Conservation (phyloP, 2,888 invertebrate genomes). For the Noctuana brunneofusca region DNA sequence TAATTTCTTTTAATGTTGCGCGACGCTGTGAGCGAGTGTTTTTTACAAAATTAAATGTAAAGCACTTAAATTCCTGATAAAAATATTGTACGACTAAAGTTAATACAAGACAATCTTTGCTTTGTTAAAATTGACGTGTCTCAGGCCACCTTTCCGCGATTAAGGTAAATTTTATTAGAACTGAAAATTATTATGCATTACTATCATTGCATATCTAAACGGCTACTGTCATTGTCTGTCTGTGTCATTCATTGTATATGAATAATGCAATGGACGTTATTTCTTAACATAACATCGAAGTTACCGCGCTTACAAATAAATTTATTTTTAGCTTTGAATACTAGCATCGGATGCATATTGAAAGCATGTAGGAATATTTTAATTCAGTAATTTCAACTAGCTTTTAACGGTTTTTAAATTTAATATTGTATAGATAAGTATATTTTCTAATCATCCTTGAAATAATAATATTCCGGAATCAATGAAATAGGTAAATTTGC, state of each 20-base stretch:
- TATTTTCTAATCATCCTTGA: background rate
- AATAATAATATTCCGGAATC: background rate
- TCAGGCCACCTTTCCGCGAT: slow-evolving; percentile 11
- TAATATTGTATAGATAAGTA: background rate
- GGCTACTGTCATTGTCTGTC: slow-evolving; percentile 54
- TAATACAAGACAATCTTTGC: slow-evolving; percentile 13
- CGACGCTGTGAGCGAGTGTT: too few relatives aligned
- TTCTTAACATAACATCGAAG: slow-evolving; percentile 29
- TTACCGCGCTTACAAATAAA: slow-evolving; percentile 50
- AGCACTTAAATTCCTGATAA: too few relatives aligned
- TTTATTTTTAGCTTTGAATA: slow-evolving; percentile 30
- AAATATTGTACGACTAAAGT: background rate
- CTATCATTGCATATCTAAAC: slow-evolving; percentile 48
- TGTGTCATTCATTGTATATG: slow-evolving; percentile 46
- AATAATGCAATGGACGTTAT: slow-evolving; percentile 55
- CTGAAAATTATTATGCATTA: slow-evolving; percentile 53
- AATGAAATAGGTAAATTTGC: background rate
- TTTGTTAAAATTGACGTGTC: slow-evolving; percentile 19
- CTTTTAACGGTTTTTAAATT: background rate
- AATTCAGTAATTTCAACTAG: background rate
- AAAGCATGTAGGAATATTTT: background rate
- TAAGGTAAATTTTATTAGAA: slow-evolving; percentile 30
- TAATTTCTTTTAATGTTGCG: too few relatives aligned
- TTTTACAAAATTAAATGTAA: too few relatives aligned
- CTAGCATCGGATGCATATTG: slow-evolving; percentile 18